phyloP scores from a whole-genome alignment of 2,888 invertebrate genomes.

The Apotomis betuletana region DNA sequence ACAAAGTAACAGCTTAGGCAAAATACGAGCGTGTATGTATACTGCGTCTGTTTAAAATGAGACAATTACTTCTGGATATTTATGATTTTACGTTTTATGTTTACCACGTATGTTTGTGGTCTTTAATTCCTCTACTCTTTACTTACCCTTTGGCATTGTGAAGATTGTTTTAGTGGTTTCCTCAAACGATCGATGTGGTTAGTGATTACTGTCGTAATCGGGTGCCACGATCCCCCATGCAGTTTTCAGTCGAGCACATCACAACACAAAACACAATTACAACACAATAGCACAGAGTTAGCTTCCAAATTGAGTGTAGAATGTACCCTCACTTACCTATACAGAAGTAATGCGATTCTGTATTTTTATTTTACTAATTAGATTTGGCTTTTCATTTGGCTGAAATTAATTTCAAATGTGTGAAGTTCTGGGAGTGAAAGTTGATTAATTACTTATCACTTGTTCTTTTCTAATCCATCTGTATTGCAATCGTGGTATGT shows the following conservation, averaged over 20 bases:
- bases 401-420: conserved; percentile 49
- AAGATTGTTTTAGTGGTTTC: conserved; percentile 52
- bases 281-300: conserved; percentile 52
- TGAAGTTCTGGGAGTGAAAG: not conserved
- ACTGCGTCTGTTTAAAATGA: too few relatives aligned
- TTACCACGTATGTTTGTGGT: not conserved
- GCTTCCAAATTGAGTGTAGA: conserved; percentile 12
- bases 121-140: not conserved
- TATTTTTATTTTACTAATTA: conserved; percentile 51
- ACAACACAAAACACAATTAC: conserved; percentile 52
- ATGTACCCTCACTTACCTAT: conserved; percentile 33
- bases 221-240: conserved; percentile 61
- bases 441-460: too few relatives aligned
- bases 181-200: conserved; percentile 56
- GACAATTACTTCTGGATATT: too few relatives aligned
- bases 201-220: conserved; percentile 59
- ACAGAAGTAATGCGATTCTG: conserved; percentile 49
- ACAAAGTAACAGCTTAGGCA: too few relatives aligned
- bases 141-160: conserved; percentile 75
- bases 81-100: not conserved
- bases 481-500: too few relatives aligned
- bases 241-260: conserved; percentile 60
- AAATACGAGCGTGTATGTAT: too few relatives aligned
- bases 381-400: conserved; percentile 64
- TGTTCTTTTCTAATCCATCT: too few relatives aligned